phyloP scores from a whole-genome alignment of 1,140 invertebrate genomes.

The Macrobrachium rosenbergii region DNA sequence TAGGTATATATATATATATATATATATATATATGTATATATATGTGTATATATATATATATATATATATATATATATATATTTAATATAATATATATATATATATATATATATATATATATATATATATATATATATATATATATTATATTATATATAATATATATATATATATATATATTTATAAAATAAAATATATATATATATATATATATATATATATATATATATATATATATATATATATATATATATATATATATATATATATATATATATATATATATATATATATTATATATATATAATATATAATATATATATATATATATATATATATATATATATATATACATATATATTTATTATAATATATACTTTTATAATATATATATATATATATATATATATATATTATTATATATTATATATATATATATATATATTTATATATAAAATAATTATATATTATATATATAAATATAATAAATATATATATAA shows the following conservation, averaged over 20 bases:
- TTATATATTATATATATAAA: too few relatives aligned
- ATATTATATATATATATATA: slow-evolving; percentile 22
- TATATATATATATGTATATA: slow-evolving; percentile 15
- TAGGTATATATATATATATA: slow-evolving; percentile 6
- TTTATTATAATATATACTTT: not conserved
- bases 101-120: not conserved
- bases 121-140: not conserved
- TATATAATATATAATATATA: not conserved
- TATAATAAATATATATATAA: too few relatives aligned
- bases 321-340: not conserved
- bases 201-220: too few relatives aligned
- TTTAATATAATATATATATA: not conserved
- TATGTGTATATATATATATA: not conserved
- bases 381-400: slow-evolving; percentile 24
- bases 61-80: not conserved
- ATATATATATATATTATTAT: slow-evolving; percentile 4
- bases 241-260: too few relatives aligned
- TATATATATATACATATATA: not conserved
- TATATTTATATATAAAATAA: too few relatives aligned
- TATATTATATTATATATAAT: too few relatives aligned
- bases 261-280: too few relatives aligned
- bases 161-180: too few relatives aligned
- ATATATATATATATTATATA: not conserved
- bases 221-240: too few relatives aligned
- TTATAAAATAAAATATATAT: too few relatives aligned